Base-by-base conservation (phyloP, 35 echinoderm and acorn worm species). In the Patiria miniata region DNA sequence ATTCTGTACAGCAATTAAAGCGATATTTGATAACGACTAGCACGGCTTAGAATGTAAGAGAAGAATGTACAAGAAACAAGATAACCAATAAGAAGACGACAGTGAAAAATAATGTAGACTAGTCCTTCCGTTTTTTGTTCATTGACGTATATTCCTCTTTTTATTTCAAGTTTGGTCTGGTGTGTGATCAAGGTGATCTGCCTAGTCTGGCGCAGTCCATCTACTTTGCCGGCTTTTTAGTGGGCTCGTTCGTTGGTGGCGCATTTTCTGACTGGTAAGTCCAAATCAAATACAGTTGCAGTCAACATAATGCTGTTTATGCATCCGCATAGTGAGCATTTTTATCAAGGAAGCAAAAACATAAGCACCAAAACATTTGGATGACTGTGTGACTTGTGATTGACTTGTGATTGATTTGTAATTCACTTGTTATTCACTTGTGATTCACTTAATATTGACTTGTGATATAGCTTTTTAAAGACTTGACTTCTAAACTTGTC, bases 221-320 rank as follows among this genome's bases (percentile, higher is more conserved):
- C 39, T 95, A 84, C 82, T 95, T 88, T 86, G 83, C 61, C 33
- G 93, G 93, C 26, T 69, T 88, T 28, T 47, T 95, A 28, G 79
- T 77, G 53, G 93, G 93, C 9, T 95, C 93, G 0, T 59, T 95
- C 39, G 56, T 88, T 40, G 88, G 85, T 23, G 93, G 93, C 5
- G 60, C 80, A 21, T n/a, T 95, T 2, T 79, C 93, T 33, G 93
- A 95, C 40, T 84, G 85, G 93, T 95, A 89, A 85, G 89, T 86
- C 56, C 1, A 83, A 33, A 17, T 52, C 7, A 77, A 16, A 6
- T 47, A 47, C 4, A 47, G 42, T 4, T 12, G 42, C 42, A 47
- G 4, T 47, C 42, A 47, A 47, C 42, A 6, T 56, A 47, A 47
- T 47, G 12, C 42, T 6, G 42, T 28, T 39, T 80, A 12, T 12